Base-by-base conservation (phyloP, 2,797 vertebrate genomes). In the Sylvilagus floridanus region DNA sequence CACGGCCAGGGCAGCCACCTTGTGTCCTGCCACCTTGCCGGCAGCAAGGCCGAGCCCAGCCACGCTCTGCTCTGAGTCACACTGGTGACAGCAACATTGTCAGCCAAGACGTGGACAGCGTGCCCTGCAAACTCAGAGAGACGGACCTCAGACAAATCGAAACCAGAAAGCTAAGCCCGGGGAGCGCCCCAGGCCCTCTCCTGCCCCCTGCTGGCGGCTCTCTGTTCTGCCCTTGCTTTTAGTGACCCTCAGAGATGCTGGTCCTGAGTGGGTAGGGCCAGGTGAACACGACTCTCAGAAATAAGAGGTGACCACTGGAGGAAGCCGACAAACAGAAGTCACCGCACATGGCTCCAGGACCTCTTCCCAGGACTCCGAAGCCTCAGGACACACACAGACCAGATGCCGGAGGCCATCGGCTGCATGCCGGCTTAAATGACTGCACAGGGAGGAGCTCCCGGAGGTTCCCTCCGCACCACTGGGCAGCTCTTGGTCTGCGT, bases 141-240 rank as follows among this genome's bases (percentile, higher is more conserved):
- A 35, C 22, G 12, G 19, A 60, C 32, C 76, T 32, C 0, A 2
- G 37, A 76, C 62, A 66, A 47, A 79, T 35, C 11, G 10, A 85
- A 84, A 73, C 24, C 60, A 79, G 54, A 22, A 35, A 66, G 37
- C 54, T 21, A 37, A 37, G 8, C 24, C 17, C 7, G 32, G 42
- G n/a, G 54, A 7, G 8, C 35, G 26, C 28, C 28, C 11, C 3
- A 1, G 1, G 13, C 13, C 10, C 4, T 4, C 37, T 13, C 60
- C 1, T 2, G 47, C 62, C 14, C 24, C 17, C 9, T 26, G 12
- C 35, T 66, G 5, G 14, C 4, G 17, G 47, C 26, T 6, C 1
- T 19, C 37, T 42, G 32, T 12, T 30, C n/a, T 26, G 50, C 12
- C 13, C 7, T 42, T 5, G 13, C 13, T 24, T 78, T 28, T 22